phyloP scores from a whole-genome alignment of 2,888 invertebrate species.

The Thumatha senex region DNA sequence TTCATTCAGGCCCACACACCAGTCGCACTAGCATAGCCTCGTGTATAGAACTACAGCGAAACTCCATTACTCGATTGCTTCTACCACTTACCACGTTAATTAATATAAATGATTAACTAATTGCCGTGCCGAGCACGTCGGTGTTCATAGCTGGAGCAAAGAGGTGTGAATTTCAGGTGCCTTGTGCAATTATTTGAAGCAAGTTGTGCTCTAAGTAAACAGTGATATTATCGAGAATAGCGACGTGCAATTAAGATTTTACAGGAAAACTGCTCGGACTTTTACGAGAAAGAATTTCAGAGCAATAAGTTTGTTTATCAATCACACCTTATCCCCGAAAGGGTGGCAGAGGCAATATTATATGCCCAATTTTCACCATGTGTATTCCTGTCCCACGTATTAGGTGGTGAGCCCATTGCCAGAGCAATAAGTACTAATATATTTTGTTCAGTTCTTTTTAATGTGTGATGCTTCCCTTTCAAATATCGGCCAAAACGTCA shows the following conservation, averaged over 20 bases:
- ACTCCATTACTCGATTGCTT: slow-evolving; percentile 52
- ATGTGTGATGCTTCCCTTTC: no score
- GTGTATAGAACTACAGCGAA: slow-evolving; percentile 31
- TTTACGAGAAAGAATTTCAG: not conserved
- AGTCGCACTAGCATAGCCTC: not conserved
- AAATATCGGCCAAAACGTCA: no score
- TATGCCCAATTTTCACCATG: no score
- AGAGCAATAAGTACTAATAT: no score
- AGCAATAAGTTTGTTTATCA: no score
- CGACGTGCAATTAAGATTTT: not conserved
- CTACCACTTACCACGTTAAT: slow-evolving; percentile 40
- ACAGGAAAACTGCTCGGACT: not conserved
- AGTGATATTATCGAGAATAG: not conserved
- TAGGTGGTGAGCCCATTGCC: no score
- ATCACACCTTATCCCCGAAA: no score
- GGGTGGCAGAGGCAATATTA: no score
- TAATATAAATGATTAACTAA: slow-evolving; percentile 40
- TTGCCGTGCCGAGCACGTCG: slow-evolving; percentile 11
- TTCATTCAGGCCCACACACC: not conserved
- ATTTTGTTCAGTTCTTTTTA: no score
- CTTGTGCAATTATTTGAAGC: not conserved
- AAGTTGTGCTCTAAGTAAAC: not conserved
- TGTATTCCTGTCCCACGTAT: no score
- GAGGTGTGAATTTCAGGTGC: slow-evolving; percentile 1
- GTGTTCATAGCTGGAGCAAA: slow-evolving; percentile 1